Base-by-base conservation (phyloP, 2,113 vertebrate species). In the Aphyosemion australe region DNA sequence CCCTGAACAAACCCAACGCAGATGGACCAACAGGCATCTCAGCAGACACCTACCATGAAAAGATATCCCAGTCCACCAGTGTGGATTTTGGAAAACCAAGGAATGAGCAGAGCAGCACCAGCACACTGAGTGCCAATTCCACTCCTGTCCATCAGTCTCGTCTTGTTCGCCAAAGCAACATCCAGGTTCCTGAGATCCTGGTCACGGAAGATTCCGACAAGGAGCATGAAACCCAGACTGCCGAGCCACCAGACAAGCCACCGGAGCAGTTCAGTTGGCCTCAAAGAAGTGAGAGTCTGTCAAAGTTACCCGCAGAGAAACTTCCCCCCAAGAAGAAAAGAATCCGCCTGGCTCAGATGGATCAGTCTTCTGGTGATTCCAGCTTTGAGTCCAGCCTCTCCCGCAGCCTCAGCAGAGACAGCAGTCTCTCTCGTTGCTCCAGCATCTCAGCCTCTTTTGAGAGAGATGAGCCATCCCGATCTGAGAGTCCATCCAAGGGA, bases 241-340 rank as follows among this genome's bases (percentile, higher is more conserved):
- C 69, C 0, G 97, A 98, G 63, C 88, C 86, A 13, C 89, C 83
- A 12, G 97, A 99, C 58, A 95, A 95, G 66, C 79, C 85, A 5
- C 63, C 87, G 11, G 97, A 99, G 80, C 95, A 91, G 60, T 99
- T 98, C 86, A 97, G 78, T 34, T 99, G 97, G 97, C 97, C 97
- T 43, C 97, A 97, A 68, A 94, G 97, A 51, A 99, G 97, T 4
- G 97, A 98, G 83, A 98, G 95, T 0, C 82, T 99, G 71, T 97
- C 97, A 1, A 99, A 97, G 86, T 55, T 99, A 64, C 97, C 97
- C 0, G 94, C 97, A 0, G 97, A 99, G 88, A 99, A 99, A 66
- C 94, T 99, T 53, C 97, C 97, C 0, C 97, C 97, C 0, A 99
- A 99, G 87, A 99, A 99, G 93, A 99, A 99, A 54, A 92, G 97